Percentiles rank a stretch among this genome's conserved stretches.
Conservation (phyloP, 2,113 vertebrate species). For the Gopherus flavomarginatus region DNA sequence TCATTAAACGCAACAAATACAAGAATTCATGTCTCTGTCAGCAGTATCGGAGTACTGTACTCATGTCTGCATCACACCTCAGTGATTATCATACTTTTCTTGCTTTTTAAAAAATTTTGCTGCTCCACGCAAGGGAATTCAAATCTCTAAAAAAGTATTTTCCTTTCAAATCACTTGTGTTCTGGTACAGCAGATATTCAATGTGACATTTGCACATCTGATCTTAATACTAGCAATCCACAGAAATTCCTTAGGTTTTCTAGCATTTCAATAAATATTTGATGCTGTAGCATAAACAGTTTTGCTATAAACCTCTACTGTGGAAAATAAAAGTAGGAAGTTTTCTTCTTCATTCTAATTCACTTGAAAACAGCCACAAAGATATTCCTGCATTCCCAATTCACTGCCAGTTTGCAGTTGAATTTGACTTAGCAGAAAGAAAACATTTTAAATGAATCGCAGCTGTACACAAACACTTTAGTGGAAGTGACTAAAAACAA, state of each 20-base stretch:
- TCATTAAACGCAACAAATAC: slow-evolving; percentile 7
- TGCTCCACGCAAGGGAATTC: slow-evolving; percentile 43
- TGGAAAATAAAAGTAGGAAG: slow-evolving; percentile 50
- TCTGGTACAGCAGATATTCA: slow-evolving; percentile 40
- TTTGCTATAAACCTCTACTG: slow-evolving; percentile 59
- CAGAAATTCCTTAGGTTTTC: slow-evolving; percentile 70
- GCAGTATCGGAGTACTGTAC: background rate
- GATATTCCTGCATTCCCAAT: slow-evolving; percentile 20
- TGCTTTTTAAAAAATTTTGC: slow-evolving; percentile 23
- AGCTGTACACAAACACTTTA: background rate
- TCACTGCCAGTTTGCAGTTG: background rate
- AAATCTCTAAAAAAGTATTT: slow-evolving; percentile 25
- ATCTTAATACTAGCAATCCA: slow-evolving; percentile 70
- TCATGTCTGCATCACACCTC: background rate
- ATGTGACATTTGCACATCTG: slow-evolving; percentile 63
- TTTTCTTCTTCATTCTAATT: background rate
- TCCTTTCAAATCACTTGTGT: slow-evolving; percentile 47
- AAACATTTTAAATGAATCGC: slow-evolving; percentile 22
- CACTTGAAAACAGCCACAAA: slow-evolving; percentile 29
- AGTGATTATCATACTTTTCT: background rate
- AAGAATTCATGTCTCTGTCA: slow-evolving; percentile 49
- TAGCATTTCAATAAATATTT: slow-evolving; percentile 58
- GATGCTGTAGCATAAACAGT: slow-evolving; percentile 63
- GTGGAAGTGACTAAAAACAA: background rate
- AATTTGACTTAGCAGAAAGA: background rate